Conservation (phyloP, 2,113 vertebrate species). For the Channa maculata region DNA sequence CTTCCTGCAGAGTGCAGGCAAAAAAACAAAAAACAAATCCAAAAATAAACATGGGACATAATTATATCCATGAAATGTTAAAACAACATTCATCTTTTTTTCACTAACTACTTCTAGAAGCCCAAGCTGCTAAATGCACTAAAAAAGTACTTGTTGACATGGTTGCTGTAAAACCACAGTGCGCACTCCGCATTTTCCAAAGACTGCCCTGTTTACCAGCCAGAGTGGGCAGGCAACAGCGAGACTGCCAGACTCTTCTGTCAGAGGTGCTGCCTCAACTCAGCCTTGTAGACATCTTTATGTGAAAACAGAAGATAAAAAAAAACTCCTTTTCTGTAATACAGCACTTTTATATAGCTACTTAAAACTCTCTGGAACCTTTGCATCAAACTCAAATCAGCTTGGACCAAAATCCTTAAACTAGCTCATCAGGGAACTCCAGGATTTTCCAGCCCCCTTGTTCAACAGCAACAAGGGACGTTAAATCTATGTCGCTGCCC, state of each 20-base stretch:
- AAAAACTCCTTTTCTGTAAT: conserved; percentile 28
- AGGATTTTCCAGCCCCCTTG: conserved; percentile 29
- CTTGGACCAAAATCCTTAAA: conserved; percentile 47
- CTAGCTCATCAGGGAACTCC: conserved; percentile 55
- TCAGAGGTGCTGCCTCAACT: conserved; percentile 55
- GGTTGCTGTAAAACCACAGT: conserved; percentile 79
- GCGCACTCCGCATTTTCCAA: conserved; percentile 79
- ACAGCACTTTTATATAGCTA: conserved; percentile 28
- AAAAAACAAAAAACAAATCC: not conserved
- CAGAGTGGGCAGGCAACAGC: conserved; percentile 69
- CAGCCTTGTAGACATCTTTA: conserved; percentile 41
- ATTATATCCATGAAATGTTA: conserved; percentile 35
- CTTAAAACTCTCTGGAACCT: conserved; percentile 28
- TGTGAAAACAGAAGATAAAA: conserved; percentile 28
- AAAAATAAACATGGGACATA: conserved; percentile 34
- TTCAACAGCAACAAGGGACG: conserved; percentile 7
- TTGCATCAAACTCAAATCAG: conserved; percentile 50
- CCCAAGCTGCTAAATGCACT: conserved; percentile 63
- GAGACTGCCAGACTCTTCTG: conserved; percentile 61
- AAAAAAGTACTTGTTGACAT: conserved; percentile 80
- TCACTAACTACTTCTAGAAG: conserved; percentile 49
- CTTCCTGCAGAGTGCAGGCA: not conserved
- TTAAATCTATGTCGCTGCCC: conserved; percentile 34
- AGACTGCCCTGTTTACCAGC: conserved; percentile 77
- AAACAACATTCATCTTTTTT: conserved; percentile 60